A percentile compares a stretch with the other conserved stretches of the same genome.
Evolutionary conservation across 2,113 vertebrate genomes (phyloP).

Genomic region (Labeo catla): DNA sequence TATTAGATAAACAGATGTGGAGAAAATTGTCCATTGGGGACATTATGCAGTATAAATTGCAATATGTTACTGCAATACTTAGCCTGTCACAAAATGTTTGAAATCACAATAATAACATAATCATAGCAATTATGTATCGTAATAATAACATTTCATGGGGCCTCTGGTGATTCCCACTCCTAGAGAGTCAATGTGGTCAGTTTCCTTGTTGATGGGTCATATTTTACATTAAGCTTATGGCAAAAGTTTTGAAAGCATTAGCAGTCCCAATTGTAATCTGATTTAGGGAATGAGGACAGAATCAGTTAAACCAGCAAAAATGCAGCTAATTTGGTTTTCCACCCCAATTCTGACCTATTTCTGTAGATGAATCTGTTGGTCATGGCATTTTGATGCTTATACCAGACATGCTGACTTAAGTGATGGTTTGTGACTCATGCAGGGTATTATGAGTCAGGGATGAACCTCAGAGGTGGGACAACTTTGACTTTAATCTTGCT

Average conservation of each 20-base stretch:
- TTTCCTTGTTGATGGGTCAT: not conserved
- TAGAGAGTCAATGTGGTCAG: not conserved
- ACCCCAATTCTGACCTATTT: not conserved
- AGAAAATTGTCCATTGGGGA: not conserved
- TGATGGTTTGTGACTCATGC: constrained; percentile 10
- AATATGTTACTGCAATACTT: not conserved
- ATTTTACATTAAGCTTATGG: not conserved
- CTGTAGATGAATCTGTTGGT: not conserved
- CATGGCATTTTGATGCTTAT: not conserved
- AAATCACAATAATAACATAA: not conserved
- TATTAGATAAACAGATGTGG: not conserved
- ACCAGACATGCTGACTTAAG: not conserved
- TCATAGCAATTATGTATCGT: not conserved
- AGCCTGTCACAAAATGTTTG: not conserved
- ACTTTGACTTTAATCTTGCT: constrained; percentile 32
- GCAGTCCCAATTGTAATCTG: not conserved
- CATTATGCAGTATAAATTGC: not conserved
- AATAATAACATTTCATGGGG: too few relatives aligned
- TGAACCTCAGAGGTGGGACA: not conserved
- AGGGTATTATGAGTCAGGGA: not conserved
- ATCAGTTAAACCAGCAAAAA: not conserved
- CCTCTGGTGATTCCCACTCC: not conserved
- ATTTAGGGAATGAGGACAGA: not conserved
- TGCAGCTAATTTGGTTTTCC: not conserved
- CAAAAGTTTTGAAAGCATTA: not conserved